A percentile compares a stretch with the other conserved stretches of the same genome.
phyloP scores from a whole-genome alignment of 2,113 vertebrate species.

The Pollimyrus isidori region DNA sequence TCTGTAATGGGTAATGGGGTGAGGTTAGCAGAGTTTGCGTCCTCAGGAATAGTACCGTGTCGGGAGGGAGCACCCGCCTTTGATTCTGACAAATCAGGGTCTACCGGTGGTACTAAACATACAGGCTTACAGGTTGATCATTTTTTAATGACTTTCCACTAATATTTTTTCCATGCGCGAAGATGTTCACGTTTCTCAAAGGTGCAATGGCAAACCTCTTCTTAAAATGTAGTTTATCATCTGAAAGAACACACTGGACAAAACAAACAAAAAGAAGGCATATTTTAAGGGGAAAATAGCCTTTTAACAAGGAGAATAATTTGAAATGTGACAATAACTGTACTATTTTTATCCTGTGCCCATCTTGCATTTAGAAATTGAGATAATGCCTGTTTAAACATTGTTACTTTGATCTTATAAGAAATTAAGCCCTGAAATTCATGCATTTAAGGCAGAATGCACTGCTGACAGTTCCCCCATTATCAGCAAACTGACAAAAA shows the following conservation, averaged over 20 bases:
- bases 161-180: not conserved
- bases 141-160: not conserved
- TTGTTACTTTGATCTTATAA: not conserved
- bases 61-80: not conserved
- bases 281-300: not conserved
- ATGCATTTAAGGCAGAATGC: not conserved
- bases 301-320: not conserved
- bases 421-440: not conserved
- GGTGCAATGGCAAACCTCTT: not conserved
- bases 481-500: conserved; percentile 5
- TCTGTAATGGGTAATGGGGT: not conserved
- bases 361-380: not conserved
- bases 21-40: not conserved
- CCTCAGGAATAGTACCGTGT: not conserved
- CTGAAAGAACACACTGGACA: not conserved
- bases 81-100: not conserved
- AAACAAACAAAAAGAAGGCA: not conserved
- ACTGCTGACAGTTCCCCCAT: not conserved
- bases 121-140: not conserved
- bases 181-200: not conserved
- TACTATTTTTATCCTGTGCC: not conserved
- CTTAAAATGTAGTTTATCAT: not conserved
- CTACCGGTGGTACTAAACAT: not conserved
- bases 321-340: not conserved
- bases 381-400: not conserved